These are phyloP conservation scores for Morphnarchus princeps DNA, from an alignment of 2,113 vertebrate species.

Conservation along the genomic window DNA sequence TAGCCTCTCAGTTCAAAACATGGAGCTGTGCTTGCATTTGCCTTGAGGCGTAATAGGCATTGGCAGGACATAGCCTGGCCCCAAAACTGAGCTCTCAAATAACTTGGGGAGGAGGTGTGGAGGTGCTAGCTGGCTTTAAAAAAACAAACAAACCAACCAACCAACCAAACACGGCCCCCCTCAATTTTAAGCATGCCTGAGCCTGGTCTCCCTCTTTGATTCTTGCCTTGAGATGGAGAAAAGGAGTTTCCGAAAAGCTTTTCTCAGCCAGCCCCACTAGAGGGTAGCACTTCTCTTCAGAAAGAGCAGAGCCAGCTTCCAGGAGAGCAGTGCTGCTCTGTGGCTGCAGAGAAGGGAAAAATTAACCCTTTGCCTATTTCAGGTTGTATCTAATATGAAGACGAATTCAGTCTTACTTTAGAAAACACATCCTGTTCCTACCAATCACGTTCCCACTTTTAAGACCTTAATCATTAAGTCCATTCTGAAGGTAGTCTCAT, in stretches of 20 bases:
- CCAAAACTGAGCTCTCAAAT: not conserved
- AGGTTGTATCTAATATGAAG: accelerated
- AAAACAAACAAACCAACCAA: not conserved
- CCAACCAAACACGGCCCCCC: not conserved
- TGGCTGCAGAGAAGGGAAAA: not conserved
- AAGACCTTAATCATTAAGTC: not conserved
- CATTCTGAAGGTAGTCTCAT: not conserved
- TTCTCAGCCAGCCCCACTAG: conserved; percentile 15
- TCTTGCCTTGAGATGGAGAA: not conserved
- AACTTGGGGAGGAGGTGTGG: not conserved
- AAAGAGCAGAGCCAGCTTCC: not conserved
- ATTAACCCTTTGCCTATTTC: not conserved
- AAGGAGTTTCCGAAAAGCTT: not conserved
- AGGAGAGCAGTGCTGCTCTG: not conserved
- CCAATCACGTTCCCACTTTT: not conserved
- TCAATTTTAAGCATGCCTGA: not conserved
- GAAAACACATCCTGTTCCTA: not conserved
- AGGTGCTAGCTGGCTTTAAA: not conserved
- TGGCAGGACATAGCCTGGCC: not conserved
- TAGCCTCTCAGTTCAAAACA: not conserved
- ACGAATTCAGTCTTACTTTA: accelerated
- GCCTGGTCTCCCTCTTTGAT: not conserved
- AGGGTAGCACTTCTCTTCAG: conserved; percentile 45
- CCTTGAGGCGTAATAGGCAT: not conserved
- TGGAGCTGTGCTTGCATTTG: not conserved